phyloP scores from a whole-genome alignment of 2,113 vertebrate genomes.

The Nesoenas mayeri region DNA sequence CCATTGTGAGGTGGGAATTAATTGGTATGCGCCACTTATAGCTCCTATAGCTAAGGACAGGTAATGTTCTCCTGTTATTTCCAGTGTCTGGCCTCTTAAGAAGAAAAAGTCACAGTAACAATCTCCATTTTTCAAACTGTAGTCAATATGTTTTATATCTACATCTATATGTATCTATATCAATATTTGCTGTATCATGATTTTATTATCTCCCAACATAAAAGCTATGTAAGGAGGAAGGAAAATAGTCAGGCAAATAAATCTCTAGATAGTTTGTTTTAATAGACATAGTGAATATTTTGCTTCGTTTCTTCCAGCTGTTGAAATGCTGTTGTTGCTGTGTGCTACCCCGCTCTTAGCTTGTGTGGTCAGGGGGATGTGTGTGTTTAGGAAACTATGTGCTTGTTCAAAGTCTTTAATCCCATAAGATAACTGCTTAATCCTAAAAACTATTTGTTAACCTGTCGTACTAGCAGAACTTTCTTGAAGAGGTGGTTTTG shows the following conservation, averaged over 20 bases:
- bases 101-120: neutral
- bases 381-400: no score
- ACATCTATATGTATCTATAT: neutral
- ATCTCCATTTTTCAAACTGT: neutral
- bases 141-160: neutral
- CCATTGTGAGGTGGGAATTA: constrained; percentile 95
- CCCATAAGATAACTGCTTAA: neutral
- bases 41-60: constrained; percentile 97
- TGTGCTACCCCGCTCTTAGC: no score
- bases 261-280: no score
- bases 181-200: no score
- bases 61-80: constrained; percentile 74
- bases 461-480: neutral
- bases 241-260: no score
- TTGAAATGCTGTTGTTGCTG: no score
- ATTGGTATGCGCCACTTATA: constrained; percentile 96
- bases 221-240: no score
- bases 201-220: no score
- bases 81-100: neutral
- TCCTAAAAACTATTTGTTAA: constrained; percentile 1
- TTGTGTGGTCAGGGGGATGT: no score
- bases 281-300: no score
- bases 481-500: neutral
- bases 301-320: no score
- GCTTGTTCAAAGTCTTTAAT: no score